Evolutionary conservation across 2,113 vertebrate genomes (phyloP), one percentile per base, ranked within the genome.

Genomic region (Micronisus gabar): DNA sequence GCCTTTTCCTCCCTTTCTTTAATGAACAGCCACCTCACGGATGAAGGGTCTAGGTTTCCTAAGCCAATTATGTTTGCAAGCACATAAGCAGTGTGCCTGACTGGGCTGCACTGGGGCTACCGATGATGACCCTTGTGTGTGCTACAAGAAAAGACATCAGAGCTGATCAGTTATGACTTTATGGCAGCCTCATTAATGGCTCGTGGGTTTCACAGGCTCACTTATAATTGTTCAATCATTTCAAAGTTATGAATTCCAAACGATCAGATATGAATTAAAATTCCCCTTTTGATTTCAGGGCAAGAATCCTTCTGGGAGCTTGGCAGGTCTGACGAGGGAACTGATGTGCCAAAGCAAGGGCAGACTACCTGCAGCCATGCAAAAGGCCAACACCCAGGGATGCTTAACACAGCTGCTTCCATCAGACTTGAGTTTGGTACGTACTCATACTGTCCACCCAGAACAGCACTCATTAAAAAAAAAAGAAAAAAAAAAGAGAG

Each of bases 181-280:
- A 36, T 36, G 34, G 65, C 76, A 75, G 65, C 89, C 90, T 91
- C 67, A 26, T 84, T 96, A 92, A 78, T 4, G 43, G 80, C 88
- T 82, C 9, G 2, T n/a, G 81, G 83, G 48, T 58, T 92, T 96
- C 92, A 79, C 70, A 72, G 88, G 32, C 63, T 92, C 92, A 23
- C 88, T 89, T 89, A 9, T 17, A 67, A 97, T 95, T 94, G 96
- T 58, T 90, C 75, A 62, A 58, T 81, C 88, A 76, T 71, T 96
- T 84, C 73, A 61, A 86, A 97, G 92, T 55, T 93, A 89, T 55
- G 27, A 91, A 90, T 95, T 95, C 93, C 90, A 95, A 90, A 79
- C 58, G 83, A 94, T 79, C 81, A 93, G 89, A 6, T 66, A 55
- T 21, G 41, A 83, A 95, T 97, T 94, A 80, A 94, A 96, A 90